Evolutionary conservation across 2,113 vertebrate species (phyloP), one percentile per base, ranked within the genome.

Genomic region (Ancistrus triradiatus): DNA sequence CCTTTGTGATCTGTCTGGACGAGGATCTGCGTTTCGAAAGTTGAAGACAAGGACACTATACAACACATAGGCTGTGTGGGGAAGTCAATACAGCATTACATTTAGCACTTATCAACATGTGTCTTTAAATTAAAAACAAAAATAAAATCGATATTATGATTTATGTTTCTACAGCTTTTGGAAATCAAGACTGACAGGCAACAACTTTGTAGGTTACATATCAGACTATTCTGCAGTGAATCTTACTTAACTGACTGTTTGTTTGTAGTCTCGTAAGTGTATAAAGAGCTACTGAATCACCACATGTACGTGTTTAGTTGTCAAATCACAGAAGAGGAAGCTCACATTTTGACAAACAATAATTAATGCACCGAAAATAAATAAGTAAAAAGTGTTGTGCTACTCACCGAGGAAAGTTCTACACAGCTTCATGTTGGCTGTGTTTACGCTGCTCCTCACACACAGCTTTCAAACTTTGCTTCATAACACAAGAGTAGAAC

Each of bases 331-430:
- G 11, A 10, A 3, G 7, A 40, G 37, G 9, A 40, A 40, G 37
- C 9, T n/a, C n/a, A 13, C 6, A n/a, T 6, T n/a, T n/a, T 4
- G 2, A 42, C n/a, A n/a, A 42, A 13, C 14, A 4, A n/a, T 1
- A 3, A 3, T 37, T 37, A 9, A 37, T 7, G 5, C n/a, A n/a
- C n/a, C n/a, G n/a, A n/a, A n/a, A n/a, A n/a, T n/a, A n/a, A n/a
- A n/a, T n/a, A n/a, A n/a, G n/a, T n/a, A 42, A 42, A 15, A n/a
- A 14, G n/a, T 42, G 38, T n/a, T 42, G 43, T 25, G 6, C 2
- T 81, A 91, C 90, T 74, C 77, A 93, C 91, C 90, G 78, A 93
- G 87, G 83, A 92, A 92, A 64, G 76, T 85, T 86, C 86, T 86
- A 57, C 92, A 93, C 84, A 91, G 84, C 76, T 80, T 87, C 92